Evolutionary conservation across 2,797 vertebrate genomes (phyloP).

Genomic region (Cottoperca gobio): DNA sequence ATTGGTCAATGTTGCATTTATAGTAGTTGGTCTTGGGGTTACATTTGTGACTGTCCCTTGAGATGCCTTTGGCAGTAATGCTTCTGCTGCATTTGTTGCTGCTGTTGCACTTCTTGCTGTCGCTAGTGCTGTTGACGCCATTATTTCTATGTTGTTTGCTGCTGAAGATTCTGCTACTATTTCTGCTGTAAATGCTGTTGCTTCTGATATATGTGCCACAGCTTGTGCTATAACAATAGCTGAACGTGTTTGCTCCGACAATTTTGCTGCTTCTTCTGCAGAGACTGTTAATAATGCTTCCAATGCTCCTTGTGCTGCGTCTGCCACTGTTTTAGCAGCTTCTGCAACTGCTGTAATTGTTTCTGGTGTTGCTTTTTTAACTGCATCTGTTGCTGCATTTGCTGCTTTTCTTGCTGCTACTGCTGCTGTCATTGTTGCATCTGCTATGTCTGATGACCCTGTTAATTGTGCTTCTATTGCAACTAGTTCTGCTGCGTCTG

Average conservation of each 20-base stretch:
- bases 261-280: not conserved
- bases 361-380: not conserved
- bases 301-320: not conserved
- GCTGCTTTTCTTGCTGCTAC: conserved; percentile 19
- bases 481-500: not conserved
- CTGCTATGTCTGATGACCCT: not conserved
- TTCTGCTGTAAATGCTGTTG: conserved; percentile 9
- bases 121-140: not conserved
- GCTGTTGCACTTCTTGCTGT: conserved; percentile 1
- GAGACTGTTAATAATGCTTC: not conserved
- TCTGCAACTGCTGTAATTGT: not conserved
- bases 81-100: conserved; percentile 1
- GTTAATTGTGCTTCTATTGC: not conserved
- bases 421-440: conserved; percentile 7
- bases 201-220: conserved; percentile 3
- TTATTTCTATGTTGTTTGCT: not conserved
- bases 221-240: not conserved
- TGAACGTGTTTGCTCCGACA: not conserved
- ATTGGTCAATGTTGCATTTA: too few relatives aligned
- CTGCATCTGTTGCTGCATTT: not conserved
- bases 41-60: rapidly evolving
- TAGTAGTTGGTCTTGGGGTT: too few relatives aligned
- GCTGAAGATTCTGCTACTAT: not conserved
- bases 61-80: not conserved
- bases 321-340: not conserved